Percentiles rank a stretch among this genome's conserved stretches.
These are phyloP conservation scores for Hyppa rectilinea DNA, from an alignment of 2,888 invertebrate genomes.

Conservation along the genomic window DNA sequence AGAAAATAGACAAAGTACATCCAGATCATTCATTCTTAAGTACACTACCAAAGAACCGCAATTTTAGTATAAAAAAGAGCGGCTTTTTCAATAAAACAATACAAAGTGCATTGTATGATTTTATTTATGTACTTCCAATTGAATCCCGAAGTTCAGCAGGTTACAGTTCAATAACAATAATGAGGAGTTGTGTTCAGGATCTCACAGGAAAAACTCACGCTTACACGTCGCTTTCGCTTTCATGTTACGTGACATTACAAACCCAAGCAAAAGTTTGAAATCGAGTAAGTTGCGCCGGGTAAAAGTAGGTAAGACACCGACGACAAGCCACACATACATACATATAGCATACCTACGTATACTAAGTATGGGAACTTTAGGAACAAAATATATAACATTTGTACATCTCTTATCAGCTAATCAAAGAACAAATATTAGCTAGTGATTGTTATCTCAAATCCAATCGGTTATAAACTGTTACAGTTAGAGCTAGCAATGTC, in stretches of 20 bases:
- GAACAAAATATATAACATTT: conserved; percentile 7
- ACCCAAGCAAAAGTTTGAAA: conserved; percentile 16
- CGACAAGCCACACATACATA: background rate
- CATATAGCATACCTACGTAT: no score
- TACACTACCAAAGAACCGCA: background rate
- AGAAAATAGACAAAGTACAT: background rate
- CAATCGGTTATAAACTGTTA: conserved; percentile 40
- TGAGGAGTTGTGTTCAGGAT: background rate
- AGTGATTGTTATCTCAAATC: conserved; percentile 43
- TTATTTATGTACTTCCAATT: background rate
- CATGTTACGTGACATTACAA: conserved; percentile 43
- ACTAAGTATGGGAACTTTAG: background rate
- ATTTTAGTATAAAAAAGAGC: no score
- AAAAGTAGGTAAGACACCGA: conserved; percentile 12
- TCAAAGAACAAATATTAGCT: conserved; percentile 46
- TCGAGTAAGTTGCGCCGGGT: conserved; percentile 18
- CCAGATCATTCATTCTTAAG: background rate
- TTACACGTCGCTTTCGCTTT: conserved; percentile 55
- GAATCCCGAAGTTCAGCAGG: background rate
- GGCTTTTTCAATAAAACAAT: no score
- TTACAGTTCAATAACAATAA: background rate
- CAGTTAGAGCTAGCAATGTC: conserved; percentile 46
- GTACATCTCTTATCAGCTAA: conserved; percentile 27
- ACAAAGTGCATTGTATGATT: no score
- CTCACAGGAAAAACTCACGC: conserved; percentile 21